Conservation (phyloP, 2,113 vertebrate species). For the Chrysemys picta region DNA sequence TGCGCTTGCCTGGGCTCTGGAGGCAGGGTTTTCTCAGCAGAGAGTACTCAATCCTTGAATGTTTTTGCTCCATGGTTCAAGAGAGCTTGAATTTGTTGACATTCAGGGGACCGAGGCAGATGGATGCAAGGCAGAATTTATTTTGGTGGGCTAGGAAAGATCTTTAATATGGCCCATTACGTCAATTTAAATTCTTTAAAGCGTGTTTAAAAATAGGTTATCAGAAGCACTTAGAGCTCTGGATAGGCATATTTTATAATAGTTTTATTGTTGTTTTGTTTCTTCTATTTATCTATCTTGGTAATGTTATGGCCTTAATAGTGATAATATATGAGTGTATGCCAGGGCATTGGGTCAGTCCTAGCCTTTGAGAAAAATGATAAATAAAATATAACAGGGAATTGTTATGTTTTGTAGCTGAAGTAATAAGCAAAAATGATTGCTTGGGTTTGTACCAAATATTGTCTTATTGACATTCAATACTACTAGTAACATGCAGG, state of each 20-base stretch:
- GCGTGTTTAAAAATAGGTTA: background rate
- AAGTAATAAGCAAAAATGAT: background rate
- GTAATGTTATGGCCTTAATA: background rate
- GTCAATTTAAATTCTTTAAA: background rate
- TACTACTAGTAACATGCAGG: background rate
- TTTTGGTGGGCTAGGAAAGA: background rate
- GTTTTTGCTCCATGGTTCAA: background rate
- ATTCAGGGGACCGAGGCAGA: background rate
- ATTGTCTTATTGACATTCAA: background rate
- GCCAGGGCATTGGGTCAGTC: background rate
- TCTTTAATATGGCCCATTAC: background rate
- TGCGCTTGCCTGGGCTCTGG: background rate
- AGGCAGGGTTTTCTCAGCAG: background rate
- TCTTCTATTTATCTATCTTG: background rate
- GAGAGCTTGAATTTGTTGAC: background rate
- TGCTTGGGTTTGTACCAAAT: background rate
- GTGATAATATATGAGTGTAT: background rate
- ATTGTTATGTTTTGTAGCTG: background rate
- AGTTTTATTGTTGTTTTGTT: background rate
- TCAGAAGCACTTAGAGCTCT: background rate
- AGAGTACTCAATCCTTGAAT: background rate
- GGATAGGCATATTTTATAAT: background rate
- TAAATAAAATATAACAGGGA: background rate
- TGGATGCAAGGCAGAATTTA: fast-evolving
- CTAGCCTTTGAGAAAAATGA: background rate